phyloP scores from a whole-genome alignment of 35 echinoderm and acorn worm genomes.

The Apostichopus californicus region DNA sequence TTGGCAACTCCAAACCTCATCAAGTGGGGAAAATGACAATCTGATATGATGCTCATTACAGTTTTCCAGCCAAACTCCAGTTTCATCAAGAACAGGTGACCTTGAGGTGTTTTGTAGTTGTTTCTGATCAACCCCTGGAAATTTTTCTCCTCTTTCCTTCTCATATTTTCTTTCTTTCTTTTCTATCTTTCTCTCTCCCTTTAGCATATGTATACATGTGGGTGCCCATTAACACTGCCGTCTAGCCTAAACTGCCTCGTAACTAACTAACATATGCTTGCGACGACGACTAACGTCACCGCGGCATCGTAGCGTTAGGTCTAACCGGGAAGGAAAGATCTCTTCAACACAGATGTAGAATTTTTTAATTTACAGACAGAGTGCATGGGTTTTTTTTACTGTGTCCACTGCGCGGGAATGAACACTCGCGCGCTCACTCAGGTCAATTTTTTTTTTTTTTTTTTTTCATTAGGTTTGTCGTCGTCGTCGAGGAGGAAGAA shows the following conservation, averaged over 20 bases:
- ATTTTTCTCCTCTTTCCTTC: not conserved
- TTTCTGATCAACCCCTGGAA: not conserved
- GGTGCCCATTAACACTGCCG: not conserved
- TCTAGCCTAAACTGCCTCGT: not conserved
- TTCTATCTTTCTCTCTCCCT: no score
- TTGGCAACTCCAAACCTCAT: constrained; percentile 19
- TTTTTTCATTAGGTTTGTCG: not conserved
- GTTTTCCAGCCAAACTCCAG: not conserved
- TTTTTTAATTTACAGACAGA: constrained; percentile 16
- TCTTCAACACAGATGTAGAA: not conserved
- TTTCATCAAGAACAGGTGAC: constrained; percentile 2
- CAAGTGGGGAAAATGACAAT: constrained; percentile 4
- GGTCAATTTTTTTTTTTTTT: constrained; percentile 19
- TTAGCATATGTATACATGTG: not conserved
- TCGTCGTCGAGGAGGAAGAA: not conserved
- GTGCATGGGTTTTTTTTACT: not conserved
- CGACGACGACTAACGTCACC: not conserved
- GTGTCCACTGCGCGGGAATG: not conserved
- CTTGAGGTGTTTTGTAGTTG: constrained; percentile 21
- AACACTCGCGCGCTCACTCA: not conserved
- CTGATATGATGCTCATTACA: constrained; percentile 19
- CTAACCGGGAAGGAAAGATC: not conserved
- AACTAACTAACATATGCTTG: not conserved
- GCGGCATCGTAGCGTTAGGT: no score
- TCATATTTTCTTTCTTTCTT: no score